These are phyloP conservation scores for Anniella stebbinsi DNA, from an alignment of 2,797 vertebrate species.

Conservation along the genomic window DNA sequence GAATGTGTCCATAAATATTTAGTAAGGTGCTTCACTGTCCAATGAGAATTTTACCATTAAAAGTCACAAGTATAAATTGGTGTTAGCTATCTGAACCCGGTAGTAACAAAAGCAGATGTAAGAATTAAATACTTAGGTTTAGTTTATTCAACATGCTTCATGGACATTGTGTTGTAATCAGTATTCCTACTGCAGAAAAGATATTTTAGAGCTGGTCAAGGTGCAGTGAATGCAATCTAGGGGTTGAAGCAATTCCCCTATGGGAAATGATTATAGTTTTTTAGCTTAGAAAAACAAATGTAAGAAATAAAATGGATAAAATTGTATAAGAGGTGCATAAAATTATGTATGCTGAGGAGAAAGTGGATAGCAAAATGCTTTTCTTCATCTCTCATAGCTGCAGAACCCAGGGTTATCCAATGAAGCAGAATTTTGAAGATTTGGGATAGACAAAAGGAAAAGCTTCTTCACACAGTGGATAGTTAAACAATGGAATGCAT, in stretches of 20 bases:
- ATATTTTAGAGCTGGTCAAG: neutral
- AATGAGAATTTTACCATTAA: neutral
- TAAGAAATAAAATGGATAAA: too few species aligned
- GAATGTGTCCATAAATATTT: neutral
- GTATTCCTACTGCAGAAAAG: neutral
- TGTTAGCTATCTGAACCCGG: neutral
- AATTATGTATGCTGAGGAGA: neutral
- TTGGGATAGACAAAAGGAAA: neutral
- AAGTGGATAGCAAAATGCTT: neutral
- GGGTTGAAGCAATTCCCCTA: neutral
- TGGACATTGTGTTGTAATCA: neutral
- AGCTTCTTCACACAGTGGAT: neutral
- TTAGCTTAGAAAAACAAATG: neutral
- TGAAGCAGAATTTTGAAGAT: neutral
- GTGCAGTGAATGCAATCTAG: neutral
- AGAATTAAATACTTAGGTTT: neutral
- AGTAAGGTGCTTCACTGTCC: neutral
- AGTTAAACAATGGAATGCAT: neutral
- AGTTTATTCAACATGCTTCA: neutral
- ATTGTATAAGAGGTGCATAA: neutral
- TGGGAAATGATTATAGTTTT: too few species aligned
- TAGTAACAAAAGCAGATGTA: conserved; percentile 1
- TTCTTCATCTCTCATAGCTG: neutral
- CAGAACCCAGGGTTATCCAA: neutral
- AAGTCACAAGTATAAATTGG: neutral